Base-by-base conservation (phyloP, 2,113 vertebrate genomes). In the Corythornis cristatus region DNA sequence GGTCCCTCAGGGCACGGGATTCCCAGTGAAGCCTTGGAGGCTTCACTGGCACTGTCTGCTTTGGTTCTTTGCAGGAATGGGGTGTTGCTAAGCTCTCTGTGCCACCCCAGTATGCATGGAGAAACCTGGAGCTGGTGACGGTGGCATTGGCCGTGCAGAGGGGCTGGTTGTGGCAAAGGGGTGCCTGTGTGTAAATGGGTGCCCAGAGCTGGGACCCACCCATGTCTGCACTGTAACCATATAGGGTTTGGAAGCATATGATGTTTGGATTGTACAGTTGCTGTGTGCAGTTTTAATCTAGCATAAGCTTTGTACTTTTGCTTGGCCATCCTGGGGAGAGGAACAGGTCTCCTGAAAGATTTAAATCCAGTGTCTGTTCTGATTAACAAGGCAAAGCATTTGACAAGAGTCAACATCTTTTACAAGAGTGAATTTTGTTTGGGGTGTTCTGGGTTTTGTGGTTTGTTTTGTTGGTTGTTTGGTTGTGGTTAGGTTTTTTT, bases 91-190 rank as follows among this genome's bases (percentile, higher is more conserved):
- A 15, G 2, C 2, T 9, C 8, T 43, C 6, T 10, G 8, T 9
- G 11, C 7, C 20, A 1, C 5, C 6, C 15, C 23, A 0, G 13
- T 3, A 11, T 15, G 0, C 6, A 0, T 4, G 3, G 5, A 11
- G 58, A 4, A 26, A 42, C 22, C 54, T 11, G 22, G 23, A 2
- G 23, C 6, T 48, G 46, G 46, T 48, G 46, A 21, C 46, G 1
- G 0, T 5, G 45, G 18, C 0, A 4, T 20, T 29, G 29, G 29
- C 0, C 4, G 1, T 10, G 2, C 1, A 33, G 23, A 8, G 26
- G 57, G 73, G 12, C 48, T 6, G 35, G 21, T 11, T 48, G 40
- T 86, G 51, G 51, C 5, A 4, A 9, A 29, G 60, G 45, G 10
- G 15, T 6, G 45, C 9, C 15, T 12, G 15, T 3, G 53, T 37